Base-by-base conservation (phyloP, 1,140 invertebrate species). In the Alviniconcha marisindica region DNA sequence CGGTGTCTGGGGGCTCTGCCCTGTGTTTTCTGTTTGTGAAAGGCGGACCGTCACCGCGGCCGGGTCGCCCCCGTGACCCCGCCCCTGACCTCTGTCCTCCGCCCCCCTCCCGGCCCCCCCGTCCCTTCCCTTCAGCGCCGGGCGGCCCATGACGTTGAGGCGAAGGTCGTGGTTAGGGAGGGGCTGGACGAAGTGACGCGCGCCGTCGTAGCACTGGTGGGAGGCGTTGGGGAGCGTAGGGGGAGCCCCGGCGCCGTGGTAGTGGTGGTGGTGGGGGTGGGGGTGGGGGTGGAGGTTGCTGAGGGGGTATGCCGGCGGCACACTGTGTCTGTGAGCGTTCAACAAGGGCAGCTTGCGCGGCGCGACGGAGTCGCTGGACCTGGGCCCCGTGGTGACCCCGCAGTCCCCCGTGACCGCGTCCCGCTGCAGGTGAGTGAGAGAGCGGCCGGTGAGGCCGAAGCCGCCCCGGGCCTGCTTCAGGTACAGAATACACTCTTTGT, bases 401-500 rank as follows among this genome's bases (percentile, higher is more conserved):
- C n/a, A n/a, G 28, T 24, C 60, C 24, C 10, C 60, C 4, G 28
- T 31, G 7, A 10, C 60, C 7, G 7, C 24, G 60, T 63, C 60
- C 24, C 24, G 7, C 24, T 31, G 60, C 10, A 63, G 71, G 2
- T 74, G 15, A 24, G 42, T 3, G 24, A 76, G 31, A 18, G 73
- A 14, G 2, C 73, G 4, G 2, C 42, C 73, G 42, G 28, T 40
- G 21, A 76, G 24, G 44, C 1, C 24, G n/a, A 76, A 31, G n/a
- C 33, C 60, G 10, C 31, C 38, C 1, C 78, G 36, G 21, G 78
- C 78, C n/a, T 80, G 56, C 31, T 63, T 80, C 18, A 80, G 78
- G 78, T 31, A 80, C 60, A 80, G 38, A 24, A 80, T 80, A 48
- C 78, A 80, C 56, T 69, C 14, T 60, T 80, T 80, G 38, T 80